Evolutionary conservation across 2,888 invertebrate genomes (phyloP), one percentile per base, ranked within the genome.

Genomic region (Tineola bisselliella): DNA sequence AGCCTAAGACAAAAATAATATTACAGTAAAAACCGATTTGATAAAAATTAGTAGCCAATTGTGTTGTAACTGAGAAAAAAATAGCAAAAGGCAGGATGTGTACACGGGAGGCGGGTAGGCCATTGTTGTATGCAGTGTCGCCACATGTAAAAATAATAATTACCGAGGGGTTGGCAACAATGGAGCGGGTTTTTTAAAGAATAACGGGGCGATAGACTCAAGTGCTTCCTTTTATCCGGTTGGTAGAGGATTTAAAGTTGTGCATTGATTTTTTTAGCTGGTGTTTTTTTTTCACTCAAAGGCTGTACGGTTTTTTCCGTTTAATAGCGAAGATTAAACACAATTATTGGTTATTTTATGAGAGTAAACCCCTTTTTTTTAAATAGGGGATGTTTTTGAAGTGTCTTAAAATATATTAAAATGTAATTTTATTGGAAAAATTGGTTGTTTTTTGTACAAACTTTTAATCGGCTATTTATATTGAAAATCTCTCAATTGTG

Each of bases 131-230:
- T 67, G 70, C 82, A 77, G 82, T 84, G 86, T 87, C 84, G 83
- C 84, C 83, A 84, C 83, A 83, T 84, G 84, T 80, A 79, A 86
- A 84, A 86, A 87, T 86, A 84, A 86, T 86, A 84, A 87, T 86
- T 86, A 86, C 83, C 79, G 76, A 60, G 86, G 84, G 86, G 71
- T 79, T 79, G 72, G 71, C 72, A 68, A 83, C 81, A 82, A 84
- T 81, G 65, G 79, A 69, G 66, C 66, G 61, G 63, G 68, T 73
- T 76, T 81, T 78, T 74, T 75, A 73, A 74, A 25, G 25, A 81
- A 79, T 82, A 84, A 79, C 82, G 81, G 78, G 76, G 79, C 81
- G 80, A 80, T 79, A 78, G 82, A 78, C 79, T 84, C 82, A 81
- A 86, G 86, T 83, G 81, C 78, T 83, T 81, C 83, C 83, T 81